A percentile compares a stretch with the other conserved stretches of the same genome.
Evolutionary conservation across 2,888 invertebrate species (phyloP).

Genomic region (Spisula solida): DNA sequence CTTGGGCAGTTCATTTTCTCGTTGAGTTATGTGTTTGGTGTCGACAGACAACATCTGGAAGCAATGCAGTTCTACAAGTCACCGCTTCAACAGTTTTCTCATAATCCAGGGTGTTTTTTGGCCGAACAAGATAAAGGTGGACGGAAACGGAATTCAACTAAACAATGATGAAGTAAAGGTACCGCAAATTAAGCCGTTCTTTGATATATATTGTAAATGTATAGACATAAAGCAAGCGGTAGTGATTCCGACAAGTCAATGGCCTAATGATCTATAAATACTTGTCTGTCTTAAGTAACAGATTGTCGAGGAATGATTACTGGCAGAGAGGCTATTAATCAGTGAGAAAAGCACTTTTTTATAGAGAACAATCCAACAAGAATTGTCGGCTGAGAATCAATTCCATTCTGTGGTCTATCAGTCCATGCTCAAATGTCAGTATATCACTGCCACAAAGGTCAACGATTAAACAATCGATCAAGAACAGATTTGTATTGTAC

Average conservation of each 20-base stretch:
- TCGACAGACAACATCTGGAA: neutral
- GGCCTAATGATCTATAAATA: neutral
- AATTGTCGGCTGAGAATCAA: constrained; percentile 25
- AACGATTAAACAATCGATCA: neutral
- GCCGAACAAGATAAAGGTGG: too few species aligned
- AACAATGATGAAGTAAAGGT: too few species aligned
- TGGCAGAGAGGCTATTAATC: constrained; percentile 10
- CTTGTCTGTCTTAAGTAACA: constrained; percentile 14
- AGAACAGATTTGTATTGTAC: neutral
- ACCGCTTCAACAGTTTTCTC: too few species aligned
- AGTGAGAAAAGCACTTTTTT: constrained; percentile 9
- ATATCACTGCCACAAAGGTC: neutral
- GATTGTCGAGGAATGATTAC: constrained; percentile 1
- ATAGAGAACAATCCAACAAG: constrained; percentile 17
- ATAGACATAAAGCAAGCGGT: neutral
- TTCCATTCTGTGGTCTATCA: constrained; percentile 5
- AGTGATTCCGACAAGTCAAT: neutral
- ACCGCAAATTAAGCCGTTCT: too few species aligned
- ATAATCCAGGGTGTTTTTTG: too few species aligned
- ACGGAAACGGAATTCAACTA: too few species aligned
- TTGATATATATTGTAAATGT: neutral
- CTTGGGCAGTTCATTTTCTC: too few species aligned
- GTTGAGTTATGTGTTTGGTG: too few species aligned
- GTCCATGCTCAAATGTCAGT: neutral
- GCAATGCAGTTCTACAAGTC: too few species aligned